Evolutionary conservation across 2,888 invertebrate species (phyloP), one percentile per base, ranked within the genome.

Genomic region (Brachypterus glaber): DNA sequence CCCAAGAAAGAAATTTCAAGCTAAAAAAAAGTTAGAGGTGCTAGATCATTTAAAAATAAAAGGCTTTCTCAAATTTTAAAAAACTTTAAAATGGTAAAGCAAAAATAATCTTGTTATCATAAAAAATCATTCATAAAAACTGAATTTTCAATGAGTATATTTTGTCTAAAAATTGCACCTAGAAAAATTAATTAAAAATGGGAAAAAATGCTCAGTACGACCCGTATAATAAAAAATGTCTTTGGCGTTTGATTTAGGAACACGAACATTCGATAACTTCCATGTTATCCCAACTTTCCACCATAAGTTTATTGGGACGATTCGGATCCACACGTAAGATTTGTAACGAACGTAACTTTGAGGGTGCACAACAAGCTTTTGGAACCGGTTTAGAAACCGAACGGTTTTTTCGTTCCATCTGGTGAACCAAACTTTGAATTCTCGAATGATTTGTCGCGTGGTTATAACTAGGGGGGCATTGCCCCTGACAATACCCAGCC

Each of bases 241-340:
- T 49, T 50, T 51, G 45, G 50, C 51, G 48, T 43, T 41, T 34
- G 17, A 46, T 49, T 44, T 71, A 81, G 50, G 79, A 76, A 62
- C 82, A 82, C 40, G 79, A 80, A 60, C 82, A 82, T 60, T 82
- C 79, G 37, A 76, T 60, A 29, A 82, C 80, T 52, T 72, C 70
- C 74, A 81, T 81, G 52, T 82, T 76, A 50, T 75, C 74, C 80
- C 80, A 80, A 37, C 72, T 74, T 35, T 79, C 75, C 29, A 80
- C 72, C 53, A 76, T 74, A 30, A 82, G 62, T 55, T 74, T 75
- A 21, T 69, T 70, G 16, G 68, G 66, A 49, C 79, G 71, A 43
- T 74, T 69, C 48, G 77, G 77, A 54, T 79, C 77, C 27, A 77
- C 71, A 53, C 79, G 74, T 18, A 82, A 62, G 39, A 82, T 73